phyloP scores from a whole-genome alignment of 2,113 vertebrate species.

The Aleadryas rufinucha region DNA sequence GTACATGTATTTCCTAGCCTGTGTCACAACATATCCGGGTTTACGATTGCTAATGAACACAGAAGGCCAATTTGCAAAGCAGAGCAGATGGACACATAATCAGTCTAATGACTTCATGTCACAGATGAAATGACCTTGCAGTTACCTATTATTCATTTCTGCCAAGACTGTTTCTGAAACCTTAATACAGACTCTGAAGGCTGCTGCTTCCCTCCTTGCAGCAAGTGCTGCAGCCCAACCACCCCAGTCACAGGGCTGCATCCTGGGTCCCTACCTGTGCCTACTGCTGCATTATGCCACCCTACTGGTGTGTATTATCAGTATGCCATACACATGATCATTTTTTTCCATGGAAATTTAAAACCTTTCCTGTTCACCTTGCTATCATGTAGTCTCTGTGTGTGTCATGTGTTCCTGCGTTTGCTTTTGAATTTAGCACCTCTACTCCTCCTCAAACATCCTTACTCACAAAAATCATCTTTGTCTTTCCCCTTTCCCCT shows the following conservation, averaged over 20 bases:
- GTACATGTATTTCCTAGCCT: background rate
- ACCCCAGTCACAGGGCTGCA: rapidly evolving
- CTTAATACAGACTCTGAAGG: background rate
- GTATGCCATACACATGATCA: background rate
- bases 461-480: background rate
- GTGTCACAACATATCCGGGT: background rate
- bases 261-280: background rate
- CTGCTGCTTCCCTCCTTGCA: background rate
- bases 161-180: background rate
- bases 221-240: background rate
- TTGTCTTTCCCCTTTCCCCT: background rate
- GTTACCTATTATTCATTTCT: background rate
- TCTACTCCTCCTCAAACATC: background rate
- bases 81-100: conserved; percentile 20
- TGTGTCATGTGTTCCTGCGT: background rate
- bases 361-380: background rate
- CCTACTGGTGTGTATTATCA: background rate
- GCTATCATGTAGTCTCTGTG: background rate
- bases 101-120: background rate
- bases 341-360: background rate
- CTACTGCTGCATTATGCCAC: background rate
- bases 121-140: background rate
- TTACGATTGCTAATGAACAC: background rate
- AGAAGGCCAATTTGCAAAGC: background rate
- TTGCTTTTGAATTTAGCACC: background rate